Base-by-base conservation (phyloP, 1,140 invertebrate genomes). In the Anoplolepis gracilipes region DNA sequence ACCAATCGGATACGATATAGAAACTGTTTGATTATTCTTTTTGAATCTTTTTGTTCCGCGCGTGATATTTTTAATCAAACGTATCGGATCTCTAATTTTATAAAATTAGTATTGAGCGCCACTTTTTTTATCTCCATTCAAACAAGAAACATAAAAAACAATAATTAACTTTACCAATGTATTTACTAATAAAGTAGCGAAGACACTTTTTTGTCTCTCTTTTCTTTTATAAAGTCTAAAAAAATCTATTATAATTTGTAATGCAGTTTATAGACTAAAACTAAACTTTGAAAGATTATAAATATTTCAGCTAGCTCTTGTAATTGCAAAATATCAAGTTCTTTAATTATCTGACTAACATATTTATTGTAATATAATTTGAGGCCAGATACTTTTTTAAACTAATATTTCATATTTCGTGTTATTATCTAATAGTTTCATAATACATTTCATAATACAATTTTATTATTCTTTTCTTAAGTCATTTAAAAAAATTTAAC, bases 1-100 rank as follows among this genome's bases (percentile, higher is more conserved):
- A 42, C 36, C 67, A 49, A 82, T 57, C 53, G 55, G n/a, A 13
- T 72, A 46, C 36, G 67, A 81, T 81, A 46, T 46, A 72, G 53
- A 49, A 72, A 59, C 46, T 25, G 67, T 72, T 59, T 39, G 36
- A 59, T 25, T n/a, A n/a, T 19, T 46, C 36, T 22, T 49, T 65
- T 59, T 42, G 22, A 33, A 33, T 11, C 33, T 81, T 70, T 70
- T 42, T 55, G 33, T 10, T 42, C 33, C 49, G n/a, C n/a, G 19
- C n/a, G 28, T 13, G 3, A 28, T 59, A 39, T 57, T 28, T 59
- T 33, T 62, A 28, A 25, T 25, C 2, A 69, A 8, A 22, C 25
- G 59, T 19, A 8, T 59, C 25, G n/a, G 46, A 28, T 11, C 16
- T 2, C 22, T 19, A 55, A 46, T 25, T 30, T 72, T 42, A n/a